Conservation (phyloP, 2,888 invertebrate genomes). For the Lomographa bimaculata region DNA sequence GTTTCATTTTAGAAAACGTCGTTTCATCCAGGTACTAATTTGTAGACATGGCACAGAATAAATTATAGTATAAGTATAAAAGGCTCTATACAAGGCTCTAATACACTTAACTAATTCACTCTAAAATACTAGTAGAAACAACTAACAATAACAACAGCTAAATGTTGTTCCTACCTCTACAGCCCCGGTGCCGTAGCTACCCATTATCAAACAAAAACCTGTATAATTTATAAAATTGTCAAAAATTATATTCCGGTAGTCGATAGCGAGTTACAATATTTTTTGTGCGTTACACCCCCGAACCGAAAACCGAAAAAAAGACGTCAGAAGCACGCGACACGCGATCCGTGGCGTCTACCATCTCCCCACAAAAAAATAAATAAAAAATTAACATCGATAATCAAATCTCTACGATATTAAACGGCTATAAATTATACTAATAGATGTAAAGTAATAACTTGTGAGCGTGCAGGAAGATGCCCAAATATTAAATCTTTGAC, state of each 20-base stretch:
- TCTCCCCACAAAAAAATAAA: slow-evolving; percentile 30
- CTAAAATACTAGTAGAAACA: too few species aligned
- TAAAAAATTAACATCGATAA: slow-evolving; percentile 73
- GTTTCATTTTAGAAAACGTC: too few species aligned
- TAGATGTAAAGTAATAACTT: slow-evolving; percentile 69
- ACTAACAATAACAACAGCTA: too few species aligned
- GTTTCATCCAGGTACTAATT: too few species aligned
- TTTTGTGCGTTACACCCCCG: slow-evolving; percentile 71
- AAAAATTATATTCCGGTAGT: slow-evolving; percentile 83
- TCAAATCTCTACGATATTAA: slow-evolving; percentile 77
- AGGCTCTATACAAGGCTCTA: too few species aligned
- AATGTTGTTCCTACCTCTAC: slow-evolving; percentile 27
- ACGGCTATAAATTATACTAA: slow-evolving; percentile 82
- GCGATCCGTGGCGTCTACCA: slow-evolving; percentile 61
- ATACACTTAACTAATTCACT: too few species aligned
- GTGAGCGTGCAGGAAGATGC: slow-evolving; percentile 45
- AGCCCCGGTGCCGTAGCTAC: slow-evolving; percentile 55
- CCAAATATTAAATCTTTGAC: slow-evolving; percentile 32
- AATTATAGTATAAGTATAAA: too few species aligned
- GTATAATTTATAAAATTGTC: slow-evolving; percentile 81
- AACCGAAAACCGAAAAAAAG: slow-evolving; percentile 65
- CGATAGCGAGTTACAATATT: slow-evolving; percentile 72
- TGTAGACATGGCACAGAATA: too few species aligned
- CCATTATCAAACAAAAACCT: slow-evolving; percentile 68
- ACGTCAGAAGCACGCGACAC: slow-evolving; percentile 77